Conservation (phyloP, 2,888 invertebrate species). For the Limnephilus rhombicus region DNA sequence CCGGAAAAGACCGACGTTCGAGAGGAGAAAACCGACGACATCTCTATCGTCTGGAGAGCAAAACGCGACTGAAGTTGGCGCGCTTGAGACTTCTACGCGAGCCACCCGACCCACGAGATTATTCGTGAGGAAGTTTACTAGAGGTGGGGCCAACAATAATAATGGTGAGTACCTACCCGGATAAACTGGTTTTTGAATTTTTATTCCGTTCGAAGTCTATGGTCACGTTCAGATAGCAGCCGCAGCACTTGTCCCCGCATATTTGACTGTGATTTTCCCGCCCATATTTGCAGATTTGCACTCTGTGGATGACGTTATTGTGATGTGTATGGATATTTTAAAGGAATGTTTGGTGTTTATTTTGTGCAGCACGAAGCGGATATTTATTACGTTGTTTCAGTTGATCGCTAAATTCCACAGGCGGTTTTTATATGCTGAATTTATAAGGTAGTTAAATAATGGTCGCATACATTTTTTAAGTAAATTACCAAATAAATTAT, state of each 20-base stretch:
- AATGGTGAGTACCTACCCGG: slow-evolving; percentile 39
- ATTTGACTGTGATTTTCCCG: slow-evolving; percentile 52
- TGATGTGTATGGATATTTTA: neutral
- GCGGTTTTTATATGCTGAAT: neutral
- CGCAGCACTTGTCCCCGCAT: slow-evolving; percentile 58
- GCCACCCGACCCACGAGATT: slow-evolving; percentile 58
- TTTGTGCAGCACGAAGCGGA: neutral
- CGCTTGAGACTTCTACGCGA: slow-evolving; percentile 44
- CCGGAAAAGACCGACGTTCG: slow-evolving; percentile 54
- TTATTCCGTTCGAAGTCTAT: slow-evolving; percentile 60
- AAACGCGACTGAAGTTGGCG: slow-evolving; percentile 59
- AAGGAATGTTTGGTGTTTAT: neutral
- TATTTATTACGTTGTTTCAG: neutral
- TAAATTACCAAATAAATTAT: neutral
- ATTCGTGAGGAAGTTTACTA: slow-evolving; percentile 65
- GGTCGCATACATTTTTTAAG: neutral
- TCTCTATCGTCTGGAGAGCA: slow-evolving; percentile 44
- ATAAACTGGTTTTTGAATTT: slow-evolving; percentile 57
- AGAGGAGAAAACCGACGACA: slow-evolving; percentile 54
- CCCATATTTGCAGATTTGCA: slow-evolving; percentile 4
- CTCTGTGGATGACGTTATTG: slow-evolving; percentile 33
- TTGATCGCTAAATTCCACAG: neutral
- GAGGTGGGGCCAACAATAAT: slow-evolving; percentile 52
- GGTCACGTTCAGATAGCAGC: slow-evolving; percentile 60
- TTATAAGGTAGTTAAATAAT: neutral